Base-by-base conservation (phyloP, 2,113 vertebrate species). In the Theristicus caerulescens region DNA sequence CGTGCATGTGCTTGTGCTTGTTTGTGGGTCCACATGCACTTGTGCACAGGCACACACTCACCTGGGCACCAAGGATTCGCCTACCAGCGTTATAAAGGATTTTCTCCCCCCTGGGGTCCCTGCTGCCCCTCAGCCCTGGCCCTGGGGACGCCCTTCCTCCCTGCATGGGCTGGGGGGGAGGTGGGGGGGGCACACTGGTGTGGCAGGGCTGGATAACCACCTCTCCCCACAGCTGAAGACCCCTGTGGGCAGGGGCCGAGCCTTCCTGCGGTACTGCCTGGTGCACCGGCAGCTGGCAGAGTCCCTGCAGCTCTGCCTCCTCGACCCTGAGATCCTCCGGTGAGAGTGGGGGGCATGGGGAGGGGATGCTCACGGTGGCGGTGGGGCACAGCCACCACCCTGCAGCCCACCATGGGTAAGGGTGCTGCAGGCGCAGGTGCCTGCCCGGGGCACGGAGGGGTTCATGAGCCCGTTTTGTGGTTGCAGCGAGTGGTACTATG, bases 221-320 rank as follows among this genome's bases (percentile, higher is more conserved):
- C 18, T 91, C 16, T 80, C 17, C 44, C 49, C 4, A 0, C 83
- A 98, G 98, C 90, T 98, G 90, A 98, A 98, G 97, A 98, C 98
- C 6, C 61, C 98, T 0, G 49, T 98, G 89, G 98, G 98, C 47
- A 98, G 87, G 65, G 98, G 98, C 46, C 98, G 98, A 8, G 98
- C 98, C 54, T 98, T 98, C 80, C 97, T 98, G 94, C 97, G 98
- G 32, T 98, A 98, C 97, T 98, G 98, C 94, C 96, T 98, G 13
- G 97, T 97, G 84, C 97, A 73, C 4, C 95, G 31, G 61, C 98
- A 97, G 93, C 96, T 98, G 95, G 98, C 98, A 0, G 98, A 98
- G 86, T 92, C 96, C 22, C 94, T 98, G 88, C 98, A 98, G 94
- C 97, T 98, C 90, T 98, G 98, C 83, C 96, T 98, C 40, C 96